Evolutionary conservation across 2,888 invertebrate species (phyloP).

Genomic region (Cremastobaeus sp.): DNA sequence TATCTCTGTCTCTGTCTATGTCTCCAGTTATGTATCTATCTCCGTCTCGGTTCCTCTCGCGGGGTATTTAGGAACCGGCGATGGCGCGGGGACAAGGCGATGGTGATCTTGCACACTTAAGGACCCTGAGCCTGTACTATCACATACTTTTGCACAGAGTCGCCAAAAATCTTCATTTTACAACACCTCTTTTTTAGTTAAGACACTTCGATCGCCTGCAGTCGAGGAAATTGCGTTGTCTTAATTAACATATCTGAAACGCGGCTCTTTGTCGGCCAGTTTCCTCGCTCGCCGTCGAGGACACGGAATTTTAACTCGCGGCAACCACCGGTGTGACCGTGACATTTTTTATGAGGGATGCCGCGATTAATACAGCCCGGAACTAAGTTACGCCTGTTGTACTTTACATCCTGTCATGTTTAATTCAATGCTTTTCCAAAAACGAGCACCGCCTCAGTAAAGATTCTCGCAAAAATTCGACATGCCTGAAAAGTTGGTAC

Average conservation of each 20-base stretch:
- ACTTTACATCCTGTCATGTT: too few species aligned
- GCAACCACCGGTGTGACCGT: constrained; percentile 9
- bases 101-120: constrained; percentile 46
- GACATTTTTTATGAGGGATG: too few species aligned
- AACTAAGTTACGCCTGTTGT: too few species aligned
- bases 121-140: constrained; percentile 25
- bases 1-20: background rate
- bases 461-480: too few species aligned
- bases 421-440: too few species aligned
- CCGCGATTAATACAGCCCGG: too few species aligned
- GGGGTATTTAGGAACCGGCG: background rate
- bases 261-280: too few species aligned
- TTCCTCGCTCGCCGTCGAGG: background rate
- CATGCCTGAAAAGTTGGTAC: too few species aligned
- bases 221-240: constrained; percentile 26
- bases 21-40: background rate
- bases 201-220: constrained; percentile 3
- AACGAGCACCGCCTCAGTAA: too few species aligned
- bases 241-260: constrained; percentile 15
- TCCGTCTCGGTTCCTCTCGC: background rate
- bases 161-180: constrained; percentile 31
- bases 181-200: constrained; percentile 22
- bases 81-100: background rate
- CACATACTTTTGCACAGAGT: background rate
- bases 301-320: constrained; percentile 12